These are phyloP conservation scores for Blastobasis adustella DNA, from an alignment of 2,888 invertebrate species.

Conservation along the genomic window DNA sequence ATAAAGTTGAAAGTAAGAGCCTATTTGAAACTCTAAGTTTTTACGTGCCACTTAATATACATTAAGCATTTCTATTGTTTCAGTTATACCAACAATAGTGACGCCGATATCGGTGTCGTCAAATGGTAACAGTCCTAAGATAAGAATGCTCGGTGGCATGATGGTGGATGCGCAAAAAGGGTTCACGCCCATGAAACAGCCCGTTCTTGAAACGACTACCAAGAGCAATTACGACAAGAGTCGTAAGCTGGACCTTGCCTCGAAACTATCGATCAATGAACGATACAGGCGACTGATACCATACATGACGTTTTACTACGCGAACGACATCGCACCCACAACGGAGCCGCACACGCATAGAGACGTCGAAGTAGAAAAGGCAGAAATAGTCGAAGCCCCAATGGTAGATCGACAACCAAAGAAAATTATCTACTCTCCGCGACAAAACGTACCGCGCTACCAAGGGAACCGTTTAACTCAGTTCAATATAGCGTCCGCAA, in stretches of 20 bases:
- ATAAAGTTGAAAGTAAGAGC: too few species aligned
- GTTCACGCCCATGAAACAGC: conserved; percentile 36
- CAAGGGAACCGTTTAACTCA: conserved; percentile 64
- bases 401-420: conserved; percentile 41
- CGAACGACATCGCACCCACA: conserved; percentile 69
- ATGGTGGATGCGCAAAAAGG: conserved; percentile 46
- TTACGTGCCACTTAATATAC: too few species aligned
- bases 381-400: conserved; percentile 48
- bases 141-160: conserved; percentile 58
- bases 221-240: conserved; percentile 31
- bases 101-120: conserved; percentile 61
- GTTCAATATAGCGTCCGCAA: conserved; percentile 63
- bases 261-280: conserved; percentile 73
- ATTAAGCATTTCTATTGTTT: conserved; percentile 34
- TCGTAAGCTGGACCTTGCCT: conserved; percentile 28
- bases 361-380: conserved; percentile 58
- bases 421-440: conserved; percentile 41
- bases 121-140: conserved; percentile 67
- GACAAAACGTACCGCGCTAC: conserved; percentile 59
- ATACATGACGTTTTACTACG: conserved; percentile 88
- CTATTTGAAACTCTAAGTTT: too few species aligned
- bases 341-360: conserved; percentile 39
- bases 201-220: conserved; percentile 21
- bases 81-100: conserved; percentile 52
- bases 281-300: conserved; percentile 86